A percentile compares a stretch with the other conserved stretches of the same genome.
Conservation (phyloP, 2,888 invertebrate genomes). For the Rosalia funebris region DNA sequence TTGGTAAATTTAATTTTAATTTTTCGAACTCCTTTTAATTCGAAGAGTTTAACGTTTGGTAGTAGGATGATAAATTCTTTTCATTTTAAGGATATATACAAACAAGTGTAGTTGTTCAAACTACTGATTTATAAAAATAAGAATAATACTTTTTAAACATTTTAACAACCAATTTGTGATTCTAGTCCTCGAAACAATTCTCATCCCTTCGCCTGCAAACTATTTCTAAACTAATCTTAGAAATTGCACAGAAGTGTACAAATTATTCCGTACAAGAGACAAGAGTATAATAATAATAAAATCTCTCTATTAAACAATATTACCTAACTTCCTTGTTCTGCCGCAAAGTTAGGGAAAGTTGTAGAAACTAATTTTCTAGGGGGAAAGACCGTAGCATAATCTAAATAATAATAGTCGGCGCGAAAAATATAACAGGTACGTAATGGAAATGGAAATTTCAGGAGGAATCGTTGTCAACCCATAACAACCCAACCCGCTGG, state of each 20-base stretch:
- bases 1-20: no score
- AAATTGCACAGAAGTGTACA: slow-evolving; percentile 11
- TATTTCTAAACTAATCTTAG: slow-evolving; percentile 7
- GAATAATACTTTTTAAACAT: no score
- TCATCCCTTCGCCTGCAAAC: slow-evolving; percentile 2
- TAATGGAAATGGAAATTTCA: background rate
- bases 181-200: background rate
- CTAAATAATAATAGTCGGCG: slow-evolving; percentile 5
- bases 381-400: slow-evolving; percentile 1
- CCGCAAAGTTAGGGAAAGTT: slow-evolving; percentile 10
- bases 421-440: background rate
- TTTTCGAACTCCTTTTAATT: no score
- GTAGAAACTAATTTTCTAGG: slow-evolving; percentile 13
- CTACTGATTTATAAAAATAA: no score
- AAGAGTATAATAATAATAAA: slow-evolving; percentile 3
- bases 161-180: background rate
- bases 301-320: slow-evolving; percentile 15
- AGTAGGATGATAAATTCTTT: no score
- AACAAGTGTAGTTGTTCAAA: no score
- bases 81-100: no score
- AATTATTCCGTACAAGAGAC: slow-evolving; percentile 9
- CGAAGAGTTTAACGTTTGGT: no score
- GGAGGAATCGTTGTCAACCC: background rate
- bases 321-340: background rate
- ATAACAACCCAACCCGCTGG: background rate